A percentile compares a stretch with the other conserved stretches of the same genome.
Evolutionary conservation across 2,888 invertebrate species (phyloP).

Genomic region (Clistopyga incitator): DNA sequence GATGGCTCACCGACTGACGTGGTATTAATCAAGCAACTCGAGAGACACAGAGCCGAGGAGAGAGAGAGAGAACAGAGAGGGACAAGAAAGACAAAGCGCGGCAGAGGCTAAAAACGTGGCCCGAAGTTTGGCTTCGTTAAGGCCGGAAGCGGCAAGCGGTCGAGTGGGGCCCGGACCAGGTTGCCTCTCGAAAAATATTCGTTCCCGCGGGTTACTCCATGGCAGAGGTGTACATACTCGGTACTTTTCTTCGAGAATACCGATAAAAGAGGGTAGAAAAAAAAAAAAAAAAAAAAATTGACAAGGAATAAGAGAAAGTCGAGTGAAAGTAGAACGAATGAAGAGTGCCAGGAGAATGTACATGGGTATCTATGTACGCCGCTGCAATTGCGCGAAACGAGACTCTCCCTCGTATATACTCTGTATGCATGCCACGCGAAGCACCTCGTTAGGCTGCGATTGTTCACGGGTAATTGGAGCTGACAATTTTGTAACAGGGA

Average conservation of each 20-base stretch:
- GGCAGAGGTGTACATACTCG: slow-evolving; percentile 27
- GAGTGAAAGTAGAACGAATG: slow-evolving; percentile 48
- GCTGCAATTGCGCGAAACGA: slow-evolving; percentile 21
- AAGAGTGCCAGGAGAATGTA: slow-evolving; percentile 39
- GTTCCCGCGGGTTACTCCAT: slow-evolving; percentile 2
- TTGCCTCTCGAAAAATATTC: slow-evolving; percentile 57
- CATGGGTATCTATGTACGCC: not conserved
- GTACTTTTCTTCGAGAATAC: slow-evolving; percentile 23
- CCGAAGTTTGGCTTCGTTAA: slow-evolving; percentile 65
- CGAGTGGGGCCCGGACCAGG: slow-evolving; percentile 41
- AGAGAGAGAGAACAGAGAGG: slow-evolving; percentile 41
- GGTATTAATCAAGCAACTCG: slow-evolving; percentile 49
- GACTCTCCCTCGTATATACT: not conserved
- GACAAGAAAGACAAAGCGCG: slow-evolving; percentile 42
- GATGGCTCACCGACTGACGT: not conserved
- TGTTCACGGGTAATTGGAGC: slow-evolving; percentile 55
- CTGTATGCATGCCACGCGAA: slow-evolving; percentile 42
- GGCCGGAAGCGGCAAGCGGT: slow-evolving; percentile 52
- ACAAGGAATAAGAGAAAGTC: slow-evolving; percentile 30
- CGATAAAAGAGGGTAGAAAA: slow-evolving; percentile 25
- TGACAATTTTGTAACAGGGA: slow-evolving; percentile 32
- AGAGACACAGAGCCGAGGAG: slow-evolving; percentile 46
- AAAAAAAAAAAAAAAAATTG: slow-evolving; percentile 25
- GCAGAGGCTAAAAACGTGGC: slow-evolving; percentile 16
- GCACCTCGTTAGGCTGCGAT: slow-evolving; percentile 57